These are phyloP conservation scores for Peromyscus leucopus DNA, from an alignment of 2,113 vertebrate genomes.

Conservation along the genomic window DNA sequence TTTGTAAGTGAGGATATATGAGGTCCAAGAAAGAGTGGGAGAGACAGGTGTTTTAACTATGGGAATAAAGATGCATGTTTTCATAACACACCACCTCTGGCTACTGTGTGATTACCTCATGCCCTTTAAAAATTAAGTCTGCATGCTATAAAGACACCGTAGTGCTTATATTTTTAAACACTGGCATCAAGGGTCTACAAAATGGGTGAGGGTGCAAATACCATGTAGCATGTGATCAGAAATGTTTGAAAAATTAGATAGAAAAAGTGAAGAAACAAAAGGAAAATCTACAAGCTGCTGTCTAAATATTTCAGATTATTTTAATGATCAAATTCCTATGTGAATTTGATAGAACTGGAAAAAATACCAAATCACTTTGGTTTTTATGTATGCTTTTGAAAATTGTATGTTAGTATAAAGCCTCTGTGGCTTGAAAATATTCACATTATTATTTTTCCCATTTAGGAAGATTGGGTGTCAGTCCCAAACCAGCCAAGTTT, in stretches of 20 bases:
- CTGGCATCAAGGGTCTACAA: background rate
- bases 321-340: background rate
- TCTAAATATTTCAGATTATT: conserved; percentile 1
- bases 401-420: background rate
- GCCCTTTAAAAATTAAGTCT: background rate
- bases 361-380: background rate
- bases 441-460: conserved; percentile 4
- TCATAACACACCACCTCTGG: background rate
- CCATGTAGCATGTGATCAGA: background rate
- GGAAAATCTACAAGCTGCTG: background rate
- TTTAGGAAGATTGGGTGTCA: background rate
- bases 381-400: background rate
- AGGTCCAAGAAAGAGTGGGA: too few relatives aligned
- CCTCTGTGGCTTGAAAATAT: background rate
- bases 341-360: background rate
- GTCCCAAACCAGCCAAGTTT: background rate
- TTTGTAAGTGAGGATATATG: background rate
- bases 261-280: background rate
- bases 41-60: background rate
- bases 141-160: background rate
- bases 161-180: conserved; percentile 13
- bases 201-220: background rate
- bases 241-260: background rate
- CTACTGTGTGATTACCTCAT: background rate
- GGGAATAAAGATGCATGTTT: background rate